Base-by-base conservation (phyloP, 2,888 invertebrate species). In the Ctena decussata region DNA sequence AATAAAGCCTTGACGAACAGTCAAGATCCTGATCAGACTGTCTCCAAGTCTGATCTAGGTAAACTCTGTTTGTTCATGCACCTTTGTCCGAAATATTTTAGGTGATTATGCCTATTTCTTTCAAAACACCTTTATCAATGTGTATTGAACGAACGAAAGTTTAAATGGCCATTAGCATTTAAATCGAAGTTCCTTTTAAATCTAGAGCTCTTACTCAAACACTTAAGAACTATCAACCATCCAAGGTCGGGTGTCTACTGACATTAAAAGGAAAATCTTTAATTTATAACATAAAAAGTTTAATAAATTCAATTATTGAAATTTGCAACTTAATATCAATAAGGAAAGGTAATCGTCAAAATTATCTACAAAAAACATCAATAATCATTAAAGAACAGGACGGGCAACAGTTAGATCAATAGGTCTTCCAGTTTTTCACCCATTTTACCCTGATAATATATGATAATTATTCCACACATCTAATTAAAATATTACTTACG, bases 401-500 rank as follows among this genome's bases (percentile, higher is more conserved):
- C 60, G 27, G 27, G 53, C 5, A 5, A 3, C 21, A 53, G 5
- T 53, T 5, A n/a, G 53, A 21, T 53, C 21, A 21, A 53, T 53
- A 53, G 5, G 41, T 53, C 21, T 5, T 53, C 18, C 60, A 60
- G 21, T 30, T 27, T 60, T 30, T 24, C 30, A 11, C 8, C 30
- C 30, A 60, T 11, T 60, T 30, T 30, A 11, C 5, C 60, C 5
- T n/a, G n/a, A 18, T 70, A 37, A 70, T 70, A 37, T 70, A 37
- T 39, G 24, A 24, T 41, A 70, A 70, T 70, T 70, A 44, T 30
- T 41, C 30, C 32, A 74, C 32, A 53, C 74, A 46, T 44, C 46
- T 65, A 77, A 72, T 80, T 76, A 65, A 72, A 84, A 46, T 65
- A 74, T 71, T 76, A 80, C 84, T 84, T 72, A 84, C 84, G 44